phyloP scores from a whole-genome alignment of 2,888 invertebrate genomes.

The Tortricodes alternella region DNA sequence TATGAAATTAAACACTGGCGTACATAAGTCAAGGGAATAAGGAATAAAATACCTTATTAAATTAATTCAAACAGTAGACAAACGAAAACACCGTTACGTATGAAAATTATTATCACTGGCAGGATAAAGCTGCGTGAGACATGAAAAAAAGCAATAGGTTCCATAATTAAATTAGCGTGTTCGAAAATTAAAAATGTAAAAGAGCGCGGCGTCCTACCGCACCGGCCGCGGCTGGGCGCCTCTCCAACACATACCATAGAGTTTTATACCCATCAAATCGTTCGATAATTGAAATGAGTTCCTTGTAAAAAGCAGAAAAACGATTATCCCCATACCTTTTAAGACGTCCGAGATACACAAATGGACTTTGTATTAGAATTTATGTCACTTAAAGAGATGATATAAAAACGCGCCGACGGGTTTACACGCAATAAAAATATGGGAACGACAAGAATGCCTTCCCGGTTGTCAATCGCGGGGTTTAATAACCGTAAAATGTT shows the following conservation, averaged over 20 bases:
- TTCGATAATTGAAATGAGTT: constrained; percentile 82
- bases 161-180: constrained; percentile 81
- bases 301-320: constrained; percentile 82
- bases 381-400: constrained; percentile 82
- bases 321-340: constrained; percentile 81
- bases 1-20: not conserved
- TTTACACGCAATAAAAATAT: constrained; percentile 83
- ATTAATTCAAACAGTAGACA: constrained; percentile 21
- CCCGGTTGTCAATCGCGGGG: constrained; percentile 78
- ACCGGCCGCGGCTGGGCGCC: constrained; percentile 75
- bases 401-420: constrained; percentile 80
- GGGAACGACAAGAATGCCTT: constrained; percentile 75
- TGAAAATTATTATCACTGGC: constrained; percentile 61
- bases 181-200: constrained; percentile 64
- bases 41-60: constrained; percentile 17
- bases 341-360: constrained; percentile 82
- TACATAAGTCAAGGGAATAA: not conserved
- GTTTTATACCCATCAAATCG: constrained; percentile 79
- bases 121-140: constrained; percentile 70
- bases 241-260: constrained; percentile 71
- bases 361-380: constrained; percentile 83
- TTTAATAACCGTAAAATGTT: constrained; percentile 82
- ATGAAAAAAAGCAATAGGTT: constrained; percentile 57
- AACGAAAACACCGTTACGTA: constrained; percentile 59
- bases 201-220: constrained; percentile 64